Evolutionary conservation across 2,888 invertebrate genomes (phyloP), one percentile per base, ranked within the genome.

Genomic region (Villa cingulata): DNA sequence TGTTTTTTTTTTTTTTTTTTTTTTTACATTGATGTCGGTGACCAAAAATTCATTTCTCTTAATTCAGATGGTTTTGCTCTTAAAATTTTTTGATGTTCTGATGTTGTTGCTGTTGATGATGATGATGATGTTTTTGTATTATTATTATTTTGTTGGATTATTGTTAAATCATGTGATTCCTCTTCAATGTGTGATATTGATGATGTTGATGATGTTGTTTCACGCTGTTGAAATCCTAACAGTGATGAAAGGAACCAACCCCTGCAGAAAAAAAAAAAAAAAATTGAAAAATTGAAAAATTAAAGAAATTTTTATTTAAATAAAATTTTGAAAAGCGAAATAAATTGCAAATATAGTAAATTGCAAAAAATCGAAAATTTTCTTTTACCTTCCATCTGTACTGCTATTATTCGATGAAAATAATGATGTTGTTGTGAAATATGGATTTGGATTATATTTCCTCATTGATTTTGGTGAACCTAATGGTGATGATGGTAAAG

Each of bases 41-140:
- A 83, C 84, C 84, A 86, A 70, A 86, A 86, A 66, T 86, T 86
- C 80, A 86, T 81, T 67, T 86, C 86, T 41, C 86, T 68, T 15
- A 86, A 69, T 61, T 86, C 84, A 0, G 84, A 80, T 1, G 81
- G 80, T 61, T 76, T 78, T 1, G 79, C 74, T 56, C 72, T 72
- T 57, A 74, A 71, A 17, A 65, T 59, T 48, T 59, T 58, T 43
- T 57, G 56, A 43, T 54, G 46, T 32, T 51, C 48, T 70, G 61
- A 59, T 70, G 58, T 61, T n/a, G n/a, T n/a, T n/a, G n/a, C n/a
- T n/a, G n/a, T n/a, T 58, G 68, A 41, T n/a, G 42, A 42, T 16
- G 41, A 20, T 37, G 42, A 42, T 38, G 37, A 15, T 50, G 65
- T 55, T 51, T 16, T 34, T 39, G 41, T 42, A 29, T 36, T 37